These are phyloP conservation scores for Notamacropus eugenii DNA, from an alignment of 2,797 vertebrate species.

Conservation along the genomic window DNA sequence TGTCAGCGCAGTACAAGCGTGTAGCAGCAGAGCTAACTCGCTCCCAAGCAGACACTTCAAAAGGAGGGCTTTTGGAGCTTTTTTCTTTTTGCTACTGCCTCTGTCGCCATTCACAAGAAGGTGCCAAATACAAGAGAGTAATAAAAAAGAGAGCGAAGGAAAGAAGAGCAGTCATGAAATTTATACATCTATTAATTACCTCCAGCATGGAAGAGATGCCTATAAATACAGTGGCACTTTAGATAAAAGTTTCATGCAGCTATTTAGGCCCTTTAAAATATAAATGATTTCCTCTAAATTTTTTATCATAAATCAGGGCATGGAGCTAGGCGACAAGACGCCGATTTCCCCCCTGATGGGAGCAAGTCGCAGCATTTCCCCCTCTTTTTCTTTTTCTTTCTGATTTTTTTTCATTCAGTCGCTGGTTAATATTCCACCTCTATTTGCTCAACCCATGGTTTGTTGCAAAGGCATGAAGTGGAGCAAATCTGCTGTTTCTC, in stretches of 20 bases:
- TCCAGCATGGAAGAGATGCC: conserved; percentile 81
- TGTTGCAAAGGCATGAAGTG: conserved; percentile 41
- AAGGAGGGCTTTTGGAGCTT: background rate
- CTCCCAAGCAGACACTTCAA: background rate
- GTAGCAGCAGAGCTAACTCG: background rate
- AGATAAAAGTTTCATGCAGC: conserved; percentile 91
- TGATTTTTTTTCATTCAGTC: conserved; percentile 43
- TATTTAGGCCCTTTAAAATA: conserved; percentile 91
- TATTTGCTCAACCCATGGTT: conserved; percentile 34
- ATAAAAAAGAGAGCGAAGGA: conserved; percentile 39
- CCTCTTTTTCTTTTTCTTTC: conserved; percentile 9
- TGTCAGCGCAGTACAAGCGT: accelerated
- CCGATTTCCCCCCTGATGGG: conserved; percentile 70
- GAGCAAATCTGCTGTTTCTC: background rate
- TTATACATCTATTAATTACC: conserved; percentile 90
- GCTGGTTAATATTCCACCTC: conserved; percentile 48
- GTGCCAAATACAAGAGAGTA: conserved; percentile 8
- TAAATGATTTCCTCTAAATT: conserved; percentile 92
- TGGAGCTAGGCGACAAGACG: conserved; percentile 80
- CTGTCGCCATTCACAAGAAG: background rate
- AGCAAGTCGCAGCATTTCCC: conserved; percentile 61
- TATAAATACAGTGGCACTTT: conserved; percentile 87
- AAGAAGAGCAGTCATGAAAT: conserved; percentile 81
- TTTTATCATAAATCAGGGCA: conserved; percentile 91
- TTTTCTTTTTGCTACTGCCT: background rate